Base-by-base conservation (phyloP, 2,113 vertebrate genomes). In the Carassius gibelio region DNA sequence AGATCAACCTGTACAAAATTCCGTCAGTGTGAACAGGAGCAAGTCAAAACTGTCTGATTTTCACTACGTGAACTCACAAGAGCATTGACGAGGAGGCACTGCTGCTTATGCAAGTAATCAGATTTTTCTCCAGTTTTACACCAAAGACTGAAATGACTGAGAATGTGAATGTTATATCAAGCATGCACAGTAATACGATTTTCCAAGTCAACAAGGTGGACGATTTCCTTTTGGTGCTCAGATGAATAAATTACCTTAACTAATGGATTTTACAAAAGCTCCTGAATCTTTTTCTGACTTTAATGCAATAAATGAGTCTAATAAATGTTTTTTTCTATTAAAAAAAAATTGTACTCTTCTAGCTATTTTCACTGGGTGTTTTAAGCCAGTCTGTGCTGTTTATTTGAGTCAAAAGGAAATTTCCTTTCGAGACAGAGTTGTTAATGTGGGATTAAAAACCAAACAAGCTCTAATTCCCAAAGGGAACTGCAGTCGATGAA, bases 251-350 rank as follows among this genome's bases (percentile, higher is more conserved):
- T 64, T 64, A 64, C 59, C 21, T 45, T 48, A 64, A 45, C 77
- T 80, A 80, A 80, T 64, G 59, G 21, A 0, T 62, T 64, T n/a
- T n/a, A 80, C 38, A 13, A 48, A 80, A 79, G 76, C 76, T 79
- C n/a, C 21, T 79, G 1, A 79, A 42, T 61, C 11, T n/a, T 61
- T 79, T 61, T 15, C 11, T 5, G 3, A 45, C 19, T 45, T 72
- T 6, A 72, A 72, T 8, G 19, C 38, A 74, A 23, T 74, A 13
- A 38, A 48, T 8, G 42, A 11, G 21, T 45, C 38, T 48, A 30
- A 30, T 30, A 30, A 30, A 30, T 30, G 30, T 30, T 75, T 75
- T 30, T 30, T 75, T 75, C n/a, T 52, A 30, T 52, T 52, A 15
- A 17, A 75, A 15, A 13, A 17, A 3, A 59, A 11, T 10, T 78